These are phyloP conservation scores for Ophraella communa DNA, from an alignment of 2,888 invertebrate genomes.

Conservation along the genomic window DNA sequence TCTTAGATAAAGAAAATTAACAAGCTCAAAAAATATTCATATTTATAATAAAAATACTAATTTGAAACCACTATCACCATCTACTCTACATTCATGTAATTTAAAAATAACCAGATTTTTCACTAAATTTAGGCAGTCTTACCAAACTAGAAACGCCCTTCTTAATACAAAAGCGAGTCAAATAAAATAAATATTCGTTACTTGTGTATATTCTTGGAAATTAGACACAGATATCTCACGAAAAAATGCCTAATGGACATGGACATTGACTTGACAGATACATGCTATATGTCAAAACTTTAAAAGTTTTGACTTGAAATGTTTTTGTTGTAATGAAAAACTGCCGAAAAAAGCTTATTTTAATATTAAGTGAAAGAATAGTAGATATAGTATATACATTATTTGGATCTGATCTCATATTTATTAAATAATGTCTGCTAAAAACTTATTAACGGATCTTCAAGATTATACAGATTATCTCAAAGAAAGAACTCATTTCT, in stretches of 20 bases:
- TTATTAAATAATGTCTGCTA: slow-evolving; percentile 10
- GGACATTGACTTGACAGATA: not conserved
- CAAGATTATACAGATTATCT: slow-evolving; percentile 37
- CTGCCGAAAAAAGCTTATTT: not conserved
- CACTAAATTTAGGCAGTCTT: no score
- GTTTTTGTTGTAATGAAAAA: slow-evolving; percentile 4
- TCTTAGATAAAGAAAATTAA: no score
- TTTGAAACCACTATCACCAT: no score
- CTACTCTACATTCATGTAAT: no score
- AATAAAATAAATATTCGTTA: no score
- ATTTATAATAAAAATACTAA: no score
- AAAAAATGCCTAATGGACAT: not conserved
- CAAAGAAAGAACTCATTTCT: slow-evolving; percentile 40
- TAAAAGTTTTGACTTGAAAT: slow-evolving; percentile 1
- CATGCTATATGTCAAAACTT: slow-evolving; percentile 1
- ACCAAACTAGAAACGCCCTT: no score
- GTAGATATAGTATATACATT: not conserved
- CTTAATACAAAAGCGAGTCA: not conserved
- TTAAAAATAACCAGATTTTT: no score
- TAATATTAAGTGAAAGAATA: not conserved
- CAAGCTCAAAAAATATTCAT: no score
- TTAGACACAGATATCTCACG: no score
- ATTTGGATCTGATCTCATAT: not conserved
- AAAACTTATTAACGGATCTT: not conserved
- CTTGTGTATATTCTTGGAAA: no score